Evolutionary conservation across 2,797 vertebrate species (phyloP).

Genomic region (Pseudocheirus occidentalis): DNA sequence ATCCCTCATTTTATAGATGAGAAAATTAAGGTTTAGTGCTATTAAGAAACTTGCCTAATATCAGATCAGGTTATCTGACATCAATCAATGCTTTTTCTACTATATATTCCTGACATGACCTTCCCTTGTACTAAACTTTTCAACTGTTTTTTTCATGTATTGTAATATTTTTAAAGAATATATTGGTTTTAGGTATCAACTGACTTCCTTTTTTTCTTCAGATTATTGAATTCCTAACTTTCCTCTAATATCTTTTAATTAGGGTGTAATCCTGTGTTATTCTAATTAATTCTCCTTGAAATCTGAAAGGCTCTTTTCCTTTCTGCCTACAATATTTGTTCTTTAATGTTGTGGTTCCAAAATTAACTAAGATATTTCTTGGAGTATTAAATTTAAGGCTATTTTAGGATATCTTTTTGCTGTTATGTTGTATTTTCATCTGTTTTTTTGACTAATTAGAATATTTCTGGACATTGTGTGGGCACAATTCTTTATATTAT

Average conservation of each 20-base stretch:
- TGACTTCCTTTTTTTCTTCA: background rate
- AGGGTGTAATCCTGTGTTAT: background rate
- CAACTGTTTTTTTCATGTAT: no score
- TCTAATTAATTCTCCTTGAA: background rate
- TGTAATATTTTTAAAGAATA: background rate
- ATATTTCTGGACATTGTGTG: background rate
- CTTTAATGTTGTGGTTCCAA: background rate
- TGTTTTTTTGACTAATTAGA: background rate
- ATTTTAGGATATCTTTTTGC: no score
- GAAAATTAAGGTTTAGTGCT: background rate
- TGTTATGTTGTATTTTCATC: background rate
- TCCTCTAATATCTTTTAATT: background rate
- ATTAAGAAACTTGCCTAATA: background rate
- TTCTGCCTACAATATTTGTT: no score
- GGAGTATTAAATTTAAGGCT: background rate
- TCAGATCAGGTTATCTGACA: background rate
- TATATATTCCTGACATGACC: no score
- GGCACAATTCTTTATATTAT: no score
- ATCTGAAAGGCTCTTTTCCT: no score
- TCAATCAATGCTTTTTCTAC: background rate
- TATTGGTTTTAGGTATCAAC: background rate
- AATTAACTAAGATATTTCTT: background rate
- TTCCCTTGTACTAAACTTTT: no score
- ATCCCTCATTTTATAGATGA: background rate
- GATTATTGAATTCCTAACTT: background rate